Percentiles rank a stretch among this genome's conserved stretches.
These are phyloP conservation scores for Sialis lutaria DNA, from an alignment of 2,888 invertebrate genomes.

Conservation along the genomic window DNA sequence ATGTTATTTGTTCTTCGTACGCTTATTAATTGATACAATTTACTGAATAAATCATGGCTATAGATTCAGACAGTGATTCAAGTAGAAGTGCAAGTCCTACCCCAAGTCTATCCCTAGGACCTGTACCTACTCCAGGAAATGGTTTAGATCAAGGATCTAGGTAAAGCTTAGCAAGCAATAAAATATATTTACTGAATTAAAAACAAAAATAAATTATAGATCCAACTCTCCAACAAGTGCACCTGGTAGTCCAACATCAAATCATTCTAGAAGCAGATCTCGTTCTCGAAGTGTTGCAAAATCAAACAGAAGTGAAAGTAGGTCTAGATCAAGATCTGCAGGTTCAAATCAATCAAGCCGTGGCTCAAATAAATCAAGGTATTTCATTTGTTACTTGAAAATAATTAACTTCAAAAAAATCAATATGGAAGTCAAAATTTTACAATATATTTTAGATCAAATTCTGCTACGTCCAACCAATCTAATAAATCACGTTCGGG, in stretches of 20 bases:
- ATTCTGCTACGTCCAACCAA: background rate
- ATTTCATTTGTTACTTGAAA: background rate
- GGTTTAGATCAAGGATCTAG: constrained; percentile 18
- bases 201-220: constrained; percentile 9
- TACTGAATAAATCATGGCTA: constrained; percentile 9
- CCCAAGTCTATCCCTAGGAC: constrained; percentile 15
- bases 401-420: background rate
- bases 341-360: constrained; percentile 8
- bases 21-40: too few relatives aligned
- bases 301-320: constrained; percentile 9
- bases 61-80: constrained; percentile 31
- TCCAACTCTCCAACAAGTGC: constrained; percentile 17
- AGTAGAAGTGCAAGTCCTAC: constrained; percentile 28
- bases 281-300: constrained; percentile 11
- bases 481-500: background rate
- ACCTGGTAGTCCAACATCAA: constrained; percentile 15
- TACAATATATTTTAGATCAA: constrained; percentile 14
- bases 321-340: constrained; percentile 9
- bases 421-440: background rate
- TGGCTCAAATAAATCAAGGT: constrained; percentile 9
- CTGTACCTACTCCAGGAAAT: constrained; percentile 25
- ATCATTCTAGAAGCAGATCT: constrained; percentile 18
- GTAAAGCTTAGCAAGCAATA: constrained; percentile 11
- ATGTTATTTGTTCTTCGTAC: too few relatives aligned
- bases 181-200: background rate